These are phyloP conservation scores for Pelmatolapia mariae DNA, from an alignment of 2,113 vertebrate species.

Conservation along the genomic window DNA sequence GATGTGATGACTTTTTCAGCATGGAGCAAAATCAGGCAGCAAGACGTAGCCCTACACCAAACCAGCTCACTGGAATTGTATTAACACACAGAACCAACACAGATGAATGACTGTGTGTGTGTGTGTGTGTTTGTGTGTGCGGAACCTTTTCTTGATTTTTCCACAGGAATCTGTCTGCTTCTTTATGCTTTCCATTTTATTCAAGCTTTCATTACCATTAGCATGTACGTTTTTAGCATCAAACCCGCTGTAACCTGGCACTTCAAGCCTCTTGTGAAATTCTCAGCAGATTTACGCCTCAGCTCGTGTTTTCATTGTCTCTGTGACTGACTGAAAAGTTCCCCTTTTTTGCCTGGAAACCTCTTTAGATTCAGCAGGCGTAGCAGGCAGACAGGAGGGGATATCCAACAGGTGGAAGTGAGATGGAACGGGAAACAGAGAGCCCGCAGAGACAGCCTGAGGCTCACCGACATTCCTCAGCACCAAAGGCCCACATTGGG, in stretches of 20 bases:
- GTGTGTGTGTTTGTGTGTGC: background rate
- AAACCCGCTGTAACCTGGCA: background rate
- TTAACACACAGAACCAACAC: background rate
- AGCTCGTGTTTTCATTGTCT: background rate
- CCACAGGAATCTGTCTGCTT: background rate
- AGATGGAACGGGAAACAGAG: slow-evolving; percentile 24
- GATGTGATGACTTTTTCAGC: background rate
- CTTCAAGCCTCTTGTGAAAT: background rate
- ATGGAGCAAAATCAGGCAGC: background rate
- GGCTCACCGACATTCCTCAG: slow-evolving; percentile 23
- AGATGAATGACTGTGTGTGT: background rate
- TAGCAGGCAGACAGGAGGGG: background rate
- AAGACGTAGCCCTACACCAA: no score
- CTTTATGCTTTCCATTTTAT: background rate
- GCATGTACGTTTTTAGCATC: background rate
- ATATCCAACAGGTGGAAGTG: slow-evolving; percentile 39
- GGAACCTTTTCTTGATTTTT: background rate
- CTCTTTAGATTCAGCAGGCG: slow-evolving; percentile 1
- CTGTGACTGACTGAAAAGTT: background rate
- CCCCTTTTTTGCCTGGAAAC: background rate
- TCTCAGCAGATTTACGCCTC: background rate
- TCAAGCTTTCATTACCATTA: background rate
- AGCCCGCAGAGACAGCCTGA: slow-evolving; percentile 18
- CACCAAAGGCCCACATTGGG: background rate
- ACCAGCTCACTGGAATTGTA: background rate